These are phyloP conservation scores for Atethmia centrago DNA, from an alignment of 2,888 invertebrate species.

Conservation along the genomic window DNA sequence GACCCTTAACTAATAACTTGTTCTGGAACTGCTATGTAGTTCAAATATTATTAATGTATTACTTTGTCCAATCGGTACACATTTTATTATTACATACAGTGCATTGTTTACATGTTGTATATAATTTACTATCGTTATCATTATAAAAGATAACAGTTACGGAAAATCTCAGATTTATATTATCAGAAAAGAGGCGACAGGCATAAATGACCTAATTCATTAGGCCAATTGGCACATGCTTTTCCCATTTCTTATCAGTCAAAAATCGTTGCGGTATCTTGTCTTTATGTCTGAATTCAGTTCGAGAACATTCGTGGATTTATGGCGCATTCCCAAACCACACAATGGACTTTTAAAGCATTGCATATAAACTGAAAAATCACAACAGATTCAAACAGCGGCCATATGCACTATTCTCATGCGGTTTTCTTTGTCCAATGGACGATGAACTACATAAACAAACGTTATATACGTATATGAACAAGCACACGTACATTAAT, in stretches of 20 bases:
- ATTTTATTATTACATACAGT: not conserved
- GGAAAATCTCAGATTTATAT: slow-evolving; percentile 18
- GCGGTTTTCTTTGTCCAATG: slow-evolving; percentile 58
- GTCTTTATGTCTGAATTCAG: slow-evolving; percentile 3
- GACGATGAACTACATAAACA: slow-evolving; percentile 48
- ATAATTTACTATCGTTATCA: slow-evolving; percentile 33
- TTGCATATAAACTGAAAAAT: slow-evolving; percentile 43
- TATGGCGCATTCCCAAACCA: slow-evolving; percentile 46
- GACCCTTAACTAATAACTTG: not conserved
- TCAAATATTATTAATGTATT: not conserved
- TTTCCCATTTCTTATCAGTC: slow-evolving; percentile 36
- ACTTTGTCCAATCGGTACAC: not conserved
- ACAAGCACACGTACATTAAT: slow-evolving; percentile 64
- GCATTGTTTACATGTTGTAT: slow-evolving; percentile 28
- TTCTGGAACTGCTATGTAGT: not conserved
- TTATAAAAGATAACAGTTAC: slow-evolving; percentile 17
- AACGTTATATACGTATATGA: slow-evolving; percentile 60
- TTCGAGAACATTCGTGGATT: slow-evolving; percentile 27
- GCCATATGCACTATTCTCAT: slow-evolving; percentile 51
- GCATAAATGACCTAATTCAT: slow-evolving; percentile 40
- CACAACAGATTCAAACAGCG: slow-evolving; percentile 34
- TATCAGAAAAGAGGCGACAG: slow-evolving; percentile 34
- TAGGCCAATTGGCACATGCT: slow-evolving; percentile 25
- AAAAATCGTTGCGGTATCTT: slow-evolving; percentile 17
- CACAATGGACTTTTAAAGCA: slow-evolving; percentile 34